phyloP scores from a whole-genome alignment of 2,113 vertebrate genomes.

The Sapayoa aenigma region DNA sequence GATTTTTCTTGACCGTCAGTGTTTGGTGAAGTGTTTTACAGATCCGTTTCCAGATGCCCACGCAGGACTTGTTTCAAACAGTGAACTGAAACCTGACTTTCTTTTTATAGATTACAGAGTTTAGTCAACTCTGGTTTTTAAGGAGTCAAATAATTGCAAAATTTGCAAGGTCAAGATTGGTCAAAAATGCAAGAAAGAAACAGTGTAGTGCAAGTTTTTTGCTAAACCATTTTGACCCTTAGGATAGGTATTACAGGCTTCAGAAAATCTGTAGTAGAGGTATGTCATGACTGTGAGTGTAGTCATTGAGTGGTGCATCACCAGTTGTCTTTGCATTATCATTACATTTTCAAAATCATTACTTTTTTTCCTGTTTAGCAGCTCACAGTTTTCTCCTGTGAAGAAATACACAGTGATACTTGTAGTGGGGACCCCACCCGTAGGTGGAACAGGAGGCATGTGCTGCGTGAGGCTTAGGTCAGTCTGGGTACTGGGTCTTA shows the following conservation, averaged over 20 bases:
- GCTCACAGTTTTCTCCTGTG: not conserved
- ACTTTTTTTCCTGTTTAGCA: not conserved
- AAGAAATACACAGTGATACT: not conserved
- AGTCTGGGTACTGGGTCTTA: not conserved
- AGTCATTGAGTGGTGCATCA: not conserved
- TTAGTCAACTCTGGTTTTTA: not conserved
- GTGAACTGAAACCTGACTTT: constrained; percentile 16
- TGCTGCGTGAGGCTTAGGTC: not conserved
- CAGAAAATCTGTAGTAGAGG: not conserved
- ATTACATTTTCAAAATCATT: no score
- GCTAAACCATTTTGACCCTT: not conserved
- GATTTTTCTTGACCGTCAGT: not conserved
- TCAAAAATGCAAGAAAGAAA: not conserved
- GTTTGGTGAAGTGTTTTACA: not conserved
- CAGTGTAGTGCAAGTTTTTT: not conserved
- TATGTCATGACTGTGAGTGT: not conserved
- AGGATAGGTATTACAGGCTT: not conserved
- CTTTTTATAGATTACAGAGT: not conserved
- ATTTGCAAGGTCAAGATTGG: not conserved
- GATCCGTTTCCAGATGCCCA: not conserved
- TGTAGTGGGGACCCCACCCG: not conserved
- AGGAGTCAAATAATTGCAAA: not conserved
- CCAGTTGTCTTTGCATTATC: not conserved
- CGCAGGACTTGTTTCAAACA: not conserved
- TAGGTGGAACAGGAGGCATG: not conserved